These are phyloP conservation scores for Manduca sexta DNA, from an alignment of 1,140 invertebrate genomes.

Conservation along the genomic window DNA sequence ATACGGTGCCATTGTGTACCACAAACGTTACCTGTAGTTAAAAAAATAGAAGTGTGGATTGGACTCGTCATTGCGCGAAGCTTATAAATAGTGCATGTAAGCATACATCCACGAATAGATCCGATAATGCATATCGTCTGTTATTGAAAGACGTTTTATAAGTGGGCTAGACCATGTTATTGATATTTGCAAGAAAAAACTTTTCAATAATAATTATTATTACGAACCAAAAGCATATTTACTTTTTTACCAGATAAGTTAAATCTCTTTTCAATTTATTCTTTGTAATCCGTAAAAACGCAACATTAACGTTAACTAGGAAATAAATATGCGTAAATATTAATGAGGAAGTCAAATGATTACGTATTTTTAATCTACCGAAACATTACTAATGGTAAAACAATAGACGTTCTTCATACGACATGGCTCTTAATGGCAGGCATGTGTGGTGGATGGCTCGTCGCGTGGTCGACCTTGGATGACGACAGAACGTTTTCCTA, in stretches of 20 bases:
- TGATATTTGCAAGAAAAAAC: slow-evolving; percentile 49
- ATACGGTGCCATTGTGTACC: slow-evolving; percentile 51
- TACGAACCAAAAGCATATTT: no score
- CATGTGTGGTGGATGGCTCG: slow-evolving; percentile 37
- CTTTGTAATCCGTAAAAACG: no score
- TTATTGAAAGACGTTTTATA: slow-evolving; percentile 30
- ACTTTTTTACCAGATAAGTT: no score
- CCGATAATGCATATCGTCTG: slow-evolving; percentile 28
- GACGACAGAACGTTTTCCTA: slow-evolving; percentile 65
- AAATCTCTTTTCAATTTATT: no score
- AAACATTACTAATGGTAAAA: slow-evolving; percentile 35
- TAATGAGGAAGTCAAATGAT: neutral
- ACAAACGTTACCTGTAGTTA: slow-evolving; percentile 56
- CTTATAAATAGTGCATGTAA: slow-evolving; percentile 46
- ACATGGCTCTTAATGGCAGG: slow-evolving; percentile 25
- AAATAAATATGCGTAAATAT: neutral
- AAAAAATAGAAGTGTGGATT: slow-evolving; percentile 43
- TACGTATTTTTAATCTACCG: slow-evolving; percentile 11
- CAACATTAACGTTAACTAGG: no score
- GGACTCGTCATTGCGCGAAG: slow-evolving; percentile 25
- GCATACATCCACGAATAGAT: slow-evolving; percentile 30
- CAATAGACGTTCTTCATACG: slow-evolving; percentile 26
- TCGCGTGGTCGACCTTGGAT: slow-evolving; percentile 50
- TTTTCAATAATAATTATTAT: no score
- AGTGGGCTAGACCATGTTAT: slow-evolving; percentile 61